A percentile compares a stretch with the other conserved stretches of the same genome.
phyloP scores from a whole-genome alignment of 2,797 vertebrate genomes.

The Eupleurogrammus muticus region DNA sequence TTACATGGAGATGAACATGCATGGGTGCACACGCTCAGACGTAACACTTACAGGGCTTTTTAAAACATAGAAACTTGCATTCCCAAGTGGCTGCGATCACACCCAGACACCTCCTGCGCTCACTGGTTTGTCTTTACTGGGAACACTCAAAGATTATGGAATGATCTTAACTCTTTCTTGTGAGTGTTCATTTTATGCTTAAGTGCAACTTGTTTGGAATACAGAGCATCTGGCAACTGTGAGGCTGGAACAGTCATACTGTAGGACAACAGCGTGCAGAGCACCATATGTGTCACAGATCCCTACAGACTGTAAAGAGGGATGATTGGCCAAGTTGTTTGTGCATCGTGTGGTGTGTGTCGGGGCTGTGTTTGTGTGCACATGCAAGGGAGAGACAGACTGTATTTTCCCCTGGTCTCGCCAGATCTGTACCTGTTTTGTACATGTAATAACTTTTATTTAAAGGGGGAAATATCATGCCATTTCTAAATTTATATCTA shows the following conservation, averaged over 20 bases:
- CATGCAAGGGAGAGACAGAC: not conserved
- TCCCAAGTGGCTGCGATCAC: conserved; percentile 19
- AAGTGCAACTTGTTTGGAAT: conserved; percentile 22
- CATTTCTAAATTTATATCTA: too few species aligned
- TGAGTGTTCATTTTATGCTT: conserved; percentile 19
- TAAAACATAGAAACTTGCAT: conserved; percentile 28
- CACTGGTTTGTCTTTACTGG: not conserved
- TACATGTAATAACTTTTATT: too few species aligned
- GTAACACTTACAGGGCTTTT: conserved; percentile 19
- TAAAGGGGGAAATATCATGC: too few species aligned
- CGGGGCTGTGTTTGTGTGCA: not conserved
- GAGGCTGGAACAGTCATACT: conserved; percentile 32
- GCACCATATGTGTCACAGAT: conserved; percentile 41
- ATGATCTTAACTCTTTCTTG: conserved; percentile 19
- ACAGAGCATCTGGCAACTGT: conserved; percentile 41
- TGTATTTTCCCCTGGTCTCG: conserved; percentile 13
- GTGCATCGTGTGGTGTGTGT: conserved; percentile 11
- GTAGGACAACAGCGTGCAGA: conserved; percentile 24
- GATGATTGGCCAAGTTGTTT: conserved; percentile 26
- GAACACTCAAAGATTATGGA: conserved; percentile 19
- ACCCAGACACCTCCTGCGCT: conserved; percentile 20
- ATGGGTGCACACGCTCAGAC: conserved; percentile 19
- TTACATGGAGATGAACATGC: conserved; percentile 30
- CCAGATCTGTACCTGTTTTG: not conserved
- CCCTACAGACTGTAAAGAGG: conserved; percentile 16